A percentile compares a stretch with the other conserved stretches of the same genome.
Evolutionary conservation across 2,888 invertebrate genomes (phyloP).

Genomic region (Volucella inflata): DNA sequence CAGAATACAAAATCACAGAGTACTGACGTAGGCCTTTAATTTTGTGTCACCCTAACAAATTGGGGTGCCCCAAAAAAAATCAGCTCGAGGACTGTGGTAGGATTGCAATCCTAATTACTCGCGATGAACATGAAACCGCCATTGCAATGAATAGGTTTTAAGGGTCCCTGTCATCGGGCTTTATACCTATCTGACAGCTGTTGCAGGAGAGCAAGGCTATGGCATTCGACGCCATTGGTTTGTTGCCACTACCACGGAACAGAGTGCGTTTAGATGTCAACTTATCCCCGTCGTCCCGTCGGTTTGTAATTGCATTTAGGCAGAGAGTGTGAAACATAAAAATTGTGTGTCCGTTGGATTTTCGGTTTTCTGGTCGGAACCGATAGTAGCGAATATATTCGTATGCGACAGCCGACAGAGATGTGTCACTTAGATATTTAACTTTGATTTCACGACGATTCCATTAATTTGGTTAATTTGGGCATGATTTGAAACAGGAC

Average conservation of each 20-base stretch:
- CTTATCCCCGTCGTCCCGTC: too few relatives aligned
- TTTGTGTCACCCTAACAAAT: slow-evolving; percentile 44
- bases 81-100: background rate
- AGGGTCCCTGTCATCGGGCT: slow-evolving; percentile 25
- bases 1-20: slow-evolving; percentile 13
- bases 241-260: too few relatives aligned
- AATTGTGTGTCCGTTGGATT: slow-evolving; percentile 10
- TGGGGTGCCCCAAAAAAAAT: slow-evolving; percentile 17
- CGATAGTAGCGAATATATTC: background rate
- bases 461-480: slow-evolving; percentile 13
- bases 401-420: background rate
- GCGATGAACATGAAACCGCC: slow-evolving; percentile 57
- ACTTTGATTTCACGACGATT: slow-evolving; percentile 8
- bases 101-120: slow-evolving; percentile 45
- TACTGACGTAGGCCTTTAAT: slow-evolving; percentile 32
- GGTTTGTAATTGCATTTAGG: too few relatives aligned
- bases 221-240: too few relatives aligned
- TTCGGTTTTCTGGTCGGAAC: background rate
- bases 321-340: slow-evolving; percentile 3
- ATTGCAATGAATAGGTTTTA: slow-evolving; percentile 40
- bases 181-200: slow-evolving; percentile 43
- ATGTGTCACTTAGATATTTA: slow-evolving; percentile 6
- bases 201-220: background rate
- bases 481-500: background rate
- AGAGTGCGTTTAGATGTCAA: too few relatives aligned